Conservation (phyloP, 2,113 vertebrate species). For the Pangasianodon gigas region DNA sequence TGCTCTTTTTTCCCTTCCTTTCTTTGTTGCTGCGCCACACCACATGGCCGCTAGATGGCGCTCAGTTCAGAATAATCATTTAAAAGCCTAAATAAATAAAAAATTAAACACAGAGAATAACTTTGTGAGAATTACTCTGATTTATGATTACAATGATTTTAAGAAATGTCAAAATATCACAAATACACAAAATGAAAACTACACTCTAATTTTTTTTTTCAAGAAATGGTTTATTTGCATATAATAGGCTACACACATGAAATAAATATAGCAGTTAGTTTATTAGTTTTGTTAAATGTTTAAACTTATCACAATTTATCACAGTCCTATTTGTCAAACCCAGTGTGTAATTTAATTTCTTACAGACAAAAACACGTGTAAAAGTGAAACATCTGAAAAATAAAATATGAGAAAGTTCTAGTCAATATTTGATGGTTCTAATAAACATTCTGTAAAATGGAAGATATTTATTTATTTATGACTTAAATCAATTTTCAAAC, state of each 20-base stretch:
- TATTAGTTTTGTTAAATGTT: background rate
- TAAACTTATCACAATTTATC: background rate
- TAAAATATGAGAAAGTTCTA: background rate
- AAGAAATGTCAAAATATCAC: background rate
- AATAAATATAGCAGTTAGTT: background rate
- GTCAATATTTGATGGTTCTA: background rate
- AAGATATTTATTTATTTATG: background rate
- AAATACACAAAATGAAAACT: background rate
- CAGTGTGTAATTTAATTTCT: background rate
- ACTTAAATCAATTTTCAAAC: background rate
- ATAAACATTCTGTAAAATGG: background rate
- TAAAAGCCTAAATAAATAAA: background rate
- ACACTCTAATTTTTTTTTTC: background rate
- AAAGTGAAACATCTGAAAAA: background rate
- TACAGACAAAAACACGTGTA: background rate
- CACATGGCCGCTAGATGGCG: conserved; percentile 47
- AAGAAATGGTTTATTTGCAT: background rate
- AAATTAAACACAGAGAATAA: background rate
- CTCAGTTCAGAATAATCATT: background rate
- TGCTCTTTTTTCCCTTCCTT: background rate
- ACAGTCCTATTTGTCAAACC: background rate
- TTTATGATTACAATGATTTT: background rate
- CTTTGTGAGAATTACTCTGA: background rate
- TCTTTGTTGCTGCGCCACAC: background rate
- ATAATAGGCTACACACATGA: background rate